Base-by-base conservation (phyloP, 2,113 vertebrate species). In the Eulacestoma nigropectus region DNA sequence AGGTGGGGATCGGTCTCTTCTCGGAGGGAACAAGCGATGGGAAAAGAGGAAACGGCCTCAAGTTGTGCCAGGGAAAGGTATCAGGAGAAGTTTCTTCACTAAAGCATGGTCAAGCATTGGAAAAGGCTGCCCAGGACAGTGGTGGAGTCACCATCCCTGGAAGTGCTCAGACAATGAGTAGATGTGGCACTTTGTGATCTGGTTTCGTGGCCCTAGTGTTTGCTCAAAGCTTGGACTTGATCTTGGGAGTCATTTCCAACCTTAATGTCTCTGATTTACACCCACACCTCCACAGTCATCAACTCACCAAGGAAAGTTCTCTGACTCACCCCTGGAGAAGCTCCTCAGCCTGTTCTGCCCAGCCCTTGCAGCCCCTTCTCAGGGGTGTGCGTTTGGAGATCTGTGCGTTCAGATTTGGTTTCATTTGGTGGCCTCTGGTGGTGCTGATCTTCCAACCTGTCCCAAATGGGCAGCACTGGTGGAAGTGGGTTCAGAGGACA, bases 221-320 rank as follows among this genome's bases (percentile, higher is more conserved):
- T 47, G 23, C n/a, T 20, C 65, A 5, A 5, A 41, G 39, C 10
- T 1, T 49, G 41, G 49, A 4, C 13, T 41, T 4, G 10, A 8
- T 7, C 18, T 27, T 13, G 27, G 26, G 25, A 44, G 5, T 32
- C 1, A 0, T 27, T 77, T 27, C 62, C 62, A 33, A 1, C 55
- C 33, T 60, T 2, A 3, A 2, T 13, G 3, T 6, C 55, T 20
- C 8, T 62, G 74, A 6, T 53, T 76, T 32, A 7, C 7, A 32
- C 30, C 21, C 44, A 6, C 13, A 8, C 32, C 13, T 62, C n/a
- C 0, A 0, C 1, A 17, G 23, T 1, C 10, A 19, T 10, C 35
- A 62, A 39, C 25, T 35, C 30, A 7, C 13, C 16, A 39, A 33
- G 49, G 4, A 5, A 26, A 55, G 20, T 10, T 41, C 57, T 27